Evolutionary conservation across 1,140 invertebrate genomes (phyloP).

Genomic region (Drosophila watanabei): DNA sequence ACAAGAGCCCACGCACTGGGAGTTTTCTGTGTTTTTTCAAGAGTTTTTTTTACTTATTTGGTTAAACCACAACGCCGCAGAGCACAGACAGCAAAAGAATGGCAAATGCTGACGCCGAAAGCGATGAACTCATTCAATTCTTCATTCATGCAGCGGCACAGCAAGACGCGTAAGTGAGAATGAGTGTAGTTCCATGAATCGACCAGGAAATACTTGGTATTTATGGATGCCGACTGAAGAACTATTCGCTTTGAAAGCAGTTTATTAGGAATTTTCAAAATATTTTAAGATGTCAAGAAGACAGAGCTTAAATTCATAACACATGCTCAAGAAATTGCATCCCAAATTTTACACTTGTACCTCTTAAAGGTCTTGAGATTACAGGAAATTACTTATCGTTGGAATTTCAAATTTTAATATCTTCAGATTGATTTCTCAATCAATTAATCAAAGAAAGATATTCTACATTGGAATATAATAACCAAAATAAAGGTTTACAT

Average conservation of each 20-base stretch:
- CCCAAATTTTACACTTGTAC: not conserved
- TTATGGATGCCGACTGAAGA: not conserved
- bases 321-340: not conserved
- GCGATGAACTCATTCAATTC: conserved; percentile 75
- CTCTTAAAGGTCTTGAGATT: not conserved
- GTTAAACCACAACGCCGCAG: conserved; percentile 49
- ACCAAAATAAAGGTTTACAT: not conserved
- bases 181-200: not conserved
- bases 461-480: not conserved
- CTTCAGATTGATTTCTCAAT: no score
- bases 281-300: no score
- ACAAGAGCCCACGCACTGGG: conserved; percentile 59
- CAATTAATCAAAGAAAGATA: not conserved
- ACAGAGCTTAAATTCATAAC: not conserved
- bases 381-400: not conserved
- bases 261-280: not conserved
- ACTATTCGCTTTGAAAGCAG: not conserved
- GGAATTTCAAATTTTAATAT: no score
- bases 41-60: conserved; percentile 46
- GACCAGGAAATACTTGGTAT: conserved; percentile 12
- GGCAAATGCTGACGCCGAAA: conserved; percentile 58
- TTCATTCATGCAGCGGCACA: conserved; percentile 60
- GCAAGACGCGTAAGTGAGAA: conserved; percentile 14
- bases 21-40: conserved; percentile 29
- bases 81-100: conserved; percentile 59